These are phyloP conservation scores for Sus cebifrons DNA, from an alignment of 2,797 vertebrate genomes.

Conservation along the genomic window DNA sequence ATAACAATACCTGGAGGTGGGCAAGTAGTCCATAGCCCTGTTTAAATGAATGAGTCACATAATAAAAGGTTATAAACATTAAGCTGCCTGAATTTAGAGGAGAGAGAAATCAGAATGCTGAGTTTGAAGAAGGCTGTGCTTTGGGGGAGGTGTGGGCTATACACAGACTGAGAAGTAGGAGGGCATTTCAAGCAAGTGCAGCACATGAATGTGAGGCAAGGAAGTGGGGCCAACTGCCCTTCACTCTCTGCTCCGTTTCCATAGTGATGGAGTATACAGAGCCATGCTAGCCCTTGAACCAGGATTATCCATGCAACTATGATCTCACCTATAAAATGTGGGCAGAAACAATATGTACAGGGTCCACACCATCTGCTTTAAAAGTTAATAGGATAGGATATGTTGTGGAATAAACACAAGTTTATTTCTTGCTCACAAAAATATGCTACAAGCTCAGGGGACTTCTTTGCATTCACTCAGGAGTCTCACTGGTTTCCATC, in stretches of 20 bases:
- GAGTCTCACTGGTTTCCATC: background rate
- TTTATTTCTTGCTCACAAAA: constrained; percentile 34
- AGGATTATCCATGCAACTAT: background rate
- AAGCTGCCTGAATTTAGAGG: background rate
- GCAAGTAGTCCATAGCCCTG: background rate
- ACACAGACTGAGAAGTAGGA: background rate
- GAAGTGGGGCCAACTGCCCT: background rate
- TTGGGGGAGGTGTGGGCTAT: background rate
- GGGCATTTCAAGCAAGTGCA: background rate
- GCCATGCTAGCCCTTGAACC: background rate
- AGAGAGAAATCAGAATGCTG: background rate
- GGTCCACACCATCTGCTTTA: background rate
- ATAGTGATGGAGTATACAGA: background rate
- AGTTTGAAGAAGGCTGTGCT: constrained; percentile 7
- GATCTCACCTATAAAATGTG: background rate
- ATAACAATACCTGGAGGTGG: background rate
- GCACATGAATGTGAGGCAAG: background rate
- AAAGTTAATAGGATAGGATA: background rate
- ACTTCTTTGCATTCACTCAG: background rate
- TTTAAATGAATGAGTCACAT: constrained; percentile 21
- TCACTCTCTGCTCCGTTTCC: background rate
- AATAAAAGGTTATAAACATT: constrained; percentile 55
- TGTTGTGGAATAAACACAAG: background rate
- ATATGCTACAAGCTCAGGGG: background rate
- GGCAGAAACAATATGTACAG: background rate